Conservation (phyloP, 2,113 vertebrate genomes). For the Nicator chloris region DNA sequence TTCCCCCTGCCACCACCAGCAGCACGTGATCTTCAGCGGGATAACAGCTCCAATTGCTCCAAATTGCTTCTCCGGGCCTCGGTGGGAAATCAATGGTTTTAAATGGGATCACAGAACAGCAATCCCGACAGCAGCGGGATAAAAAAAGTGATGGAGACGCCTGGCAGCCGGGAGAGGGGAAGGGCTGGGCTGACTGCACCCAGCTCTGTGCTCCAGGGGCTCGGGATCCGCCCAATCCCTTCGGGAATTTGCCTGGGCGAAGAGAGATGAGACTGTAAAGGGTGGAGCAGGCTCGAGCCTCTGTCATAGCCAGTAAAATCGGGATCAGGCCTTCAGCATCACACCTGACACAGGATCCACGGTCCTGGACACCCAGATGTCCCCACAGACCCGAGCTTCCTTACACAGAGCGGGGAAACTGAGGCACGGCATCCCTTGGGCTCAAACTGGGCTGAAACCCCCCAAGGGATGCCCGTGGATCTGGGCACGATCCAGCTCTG, state of each 20-base stretch:
- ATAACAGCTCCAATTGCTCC: constrained; percentile 6
- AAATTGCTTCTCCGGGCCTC: constrained; percentile 30
- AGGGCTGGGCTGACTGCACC: not conserved
- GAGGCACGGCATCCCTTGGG: not conserved
- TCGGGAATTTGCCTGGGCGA: not conserved
- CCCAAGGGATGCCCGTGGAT: accelerated
- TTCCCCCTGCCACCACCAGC: not conserved
- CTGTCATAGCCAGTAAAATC: not conserved
- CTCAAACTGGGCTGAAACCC: not conserved
- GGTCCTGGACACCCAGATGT: accelerated
- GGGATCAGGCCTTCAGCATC: not conserved
- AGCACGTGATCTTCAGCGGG: not conserved
- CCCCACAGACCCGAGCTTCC: not conserved
- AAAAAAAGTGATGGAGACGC: not conserved
- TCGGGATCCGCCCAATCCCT: accelerated
- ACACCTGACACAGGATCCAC: accelerated
- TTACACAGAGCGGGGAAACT: not conserved
- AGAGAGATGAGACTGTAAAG: not conserved
- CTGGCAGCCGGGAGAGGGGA: not conserved
- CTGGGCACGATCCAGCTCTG: accelerated
- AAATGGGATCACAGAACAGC: constrained; percentile 5
- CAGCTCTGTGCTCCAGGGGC: not conserved
- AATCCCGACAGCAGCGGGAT: not conserved
- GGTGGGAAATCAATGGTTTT: constrained; percentile 38
- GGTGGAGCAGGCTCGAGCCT: accelerated